These are phyloP conservation scores for Archilochus colubris DNA, from an alignment of 2,113 vertebrate species.

Conservation along the genomic window DNA sequence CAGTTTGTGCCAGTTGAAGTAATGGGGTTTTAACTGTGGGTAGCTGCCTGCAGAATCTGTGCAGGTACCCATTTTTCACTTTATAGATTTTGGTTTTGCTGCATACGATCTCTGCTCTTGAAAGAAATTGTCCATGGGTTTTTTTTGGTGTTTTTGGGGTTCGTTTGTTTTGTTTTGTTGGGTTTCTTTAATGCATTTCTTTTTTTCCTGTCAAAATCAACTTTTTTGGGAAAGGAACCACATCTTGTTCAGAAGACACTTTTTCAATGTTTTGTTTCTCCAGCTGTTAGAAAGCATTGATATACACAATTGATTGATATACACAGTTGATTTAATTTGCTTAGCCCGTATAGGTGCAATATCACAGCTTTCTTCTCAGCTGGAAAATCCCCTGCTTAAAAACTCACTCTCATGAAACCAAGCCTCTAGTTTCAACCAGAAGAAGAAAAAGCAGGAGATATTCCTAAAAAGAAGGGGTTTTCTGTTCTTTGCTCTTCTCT, in stretches of 20 bases:
- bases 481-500: not conserved
- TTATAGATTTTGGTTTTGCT: not conserved
- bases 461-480: not conserved
- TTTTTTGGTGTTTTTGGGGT: not conserved
- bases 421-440: not conserved
- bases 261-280: constrained; percentile 4
- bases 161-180: too few species aligned
- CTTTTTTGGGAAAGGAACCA: not conserved
- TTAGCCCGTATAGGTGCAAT: not conserved
- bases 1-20: not conserved
- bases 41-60: not conserved
- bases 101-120: not conserved
- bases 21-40: not conserved
- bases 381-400: not conserved
- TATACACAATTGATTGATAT: not conserved
- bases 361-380: not conserved
- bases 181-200: not conserved
- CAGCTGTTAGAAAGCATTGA: not conserved
- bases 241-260: not conserved
- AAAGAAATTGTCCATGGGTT: not conserved
- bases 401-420: not conserved
- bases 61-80: not conserved
- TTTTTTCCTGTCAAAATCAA: not conserved
- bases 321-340: not conserved
- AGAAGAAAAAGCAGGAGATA: not conserved